A percentile compares a stretch with the other conserved stretches of the same genome.
These are phyloP conservation scores for Homarus gammarus DNA, from an alignment of 2,888 invertebrate genomes.

Conservation along the genomic window DNA sequence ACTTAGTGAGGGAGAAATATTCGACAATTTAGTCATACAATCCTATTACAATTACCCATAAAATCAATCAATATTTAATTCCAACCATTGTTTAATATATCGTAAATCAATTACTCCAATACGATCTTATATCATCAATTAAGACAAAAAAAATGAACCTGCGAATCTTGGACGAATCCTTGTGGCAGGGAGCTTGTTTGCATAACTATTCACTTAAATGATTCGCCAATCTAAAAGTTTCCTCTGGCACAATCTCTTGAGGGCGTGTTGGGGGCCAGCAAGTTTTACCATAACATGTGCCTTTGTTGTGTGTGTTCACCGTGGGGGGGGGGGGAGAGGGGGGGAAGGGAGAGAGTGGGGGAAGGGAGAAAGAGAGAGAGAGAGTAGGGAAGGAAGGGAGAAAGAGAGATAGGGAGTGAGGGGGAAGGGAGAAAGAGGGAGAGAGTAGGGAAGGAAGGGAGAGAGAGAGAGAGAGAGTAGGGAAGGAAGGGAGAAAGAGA, in stretches of 20 bases:
- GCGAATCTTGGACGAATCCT: too few relatives aligned
- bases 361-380: too few relatives aligned
- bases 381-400: neutral
- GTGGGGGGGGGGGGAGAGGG: neutral
- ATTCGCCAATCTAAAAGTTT: constrained; percentile 1
- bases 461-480: neutral
- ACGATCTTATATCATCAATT: too few relatives aligned
- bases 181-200: neutral
- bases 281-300: too few relatives aligned
- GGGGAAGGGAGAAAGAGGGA: neutral
- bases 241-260: neutral
- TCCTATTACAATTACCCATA: too few relatives aligned
- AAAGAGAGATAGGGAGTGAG: neutral
- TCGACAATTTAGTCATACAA: too few relatives aligned
- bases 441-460: neutral
- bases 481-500: neutral
- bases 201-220: neutral
- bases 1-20: too few relatives aligned
- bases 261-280: neutral
- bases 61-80: too few relatives aligned
- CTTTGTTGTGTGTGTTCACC: neutral
- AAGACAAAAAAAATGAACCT: too few relatives aligned
- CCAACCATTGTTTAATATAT: too few relatives aligned
- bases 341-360: neutral
- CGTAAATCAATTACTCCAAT: too few relatives aligned